A percentile compares a stretch with the other conserved stretches of the same genome.
Conservation (phyloP, 1,140 invertebrate species). For the Zelostemma sp. region DNA sequence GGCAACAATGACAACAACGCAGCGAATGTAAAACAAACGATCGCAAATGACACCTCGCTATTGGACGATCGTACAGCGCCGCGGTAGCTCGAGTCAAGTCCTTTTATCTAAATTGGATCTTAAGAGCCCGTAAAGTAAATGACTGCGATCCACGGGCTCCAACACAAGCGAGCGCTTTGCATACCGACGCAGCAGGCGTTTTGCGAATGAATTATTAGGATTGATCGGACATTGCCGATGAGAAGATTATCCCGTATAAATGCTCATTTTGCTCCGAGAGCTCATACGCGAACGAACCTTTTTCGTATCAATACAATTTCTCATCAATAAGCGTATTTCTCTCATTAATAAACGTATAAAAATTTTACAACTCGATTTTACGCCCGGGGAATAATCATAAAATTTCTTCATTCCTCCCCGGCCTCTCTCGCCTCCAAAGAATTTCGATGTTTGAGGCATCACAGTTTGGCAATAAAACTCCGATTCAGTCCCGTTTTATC, state of each 20-base stretch:
- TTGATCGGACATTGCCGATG: slow-evolving; percentile 42
- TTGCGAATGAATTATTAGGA: slow-evolving; percentile 42
- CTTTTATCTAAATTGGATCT: slow-evolving; percentile 61
- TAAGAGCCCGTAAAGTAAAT: slow-evolving; percentile 54
- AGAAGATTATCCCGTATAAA: slow-evolving; percentile 27
- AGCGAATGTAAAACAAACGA: slow-evolving; percentile 43
- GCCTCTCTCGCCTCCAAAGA: too few relatives aligned
- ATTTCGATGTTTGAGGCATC: too few relatives aligned
- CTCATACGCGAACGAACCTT: too few relatives aligned
- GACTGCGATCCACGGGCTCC: slow-evolving; percentile 39
- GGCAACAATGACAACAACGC: slow-evolving; percentile 30
- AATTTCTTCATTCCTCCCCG: too few relatives aligned
- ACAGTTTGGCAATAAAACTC: too few relatives aligned
- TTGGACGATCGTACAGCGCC: slow-evolving; percentile 15
- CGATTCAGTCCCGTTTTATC: too few relatives aligned
- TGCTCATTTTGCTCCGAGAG: slow-evolving; percentile 2
- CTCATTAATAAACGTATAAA: too few relatives aligned
- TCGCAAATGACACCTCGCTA: slow-evolving; percentile 30
- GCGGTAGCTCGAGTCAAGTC: slow-evolving; percentile 38
- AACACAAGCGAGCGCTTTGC: slow-evolving; percentile 35
- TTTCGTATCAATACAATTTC: too few relatives aligned
- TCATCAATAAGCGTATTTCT: too few relatives aligned
- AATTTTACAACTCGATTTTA: too few relatives aligned
- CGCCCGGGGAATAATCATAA: too few relatives aligned
- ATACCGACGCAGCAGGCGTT: slow-evolving; percentile 44